Conservation (phyloP, 2,888 invertebrate species). For the Cerastis leucographa region DNA sequence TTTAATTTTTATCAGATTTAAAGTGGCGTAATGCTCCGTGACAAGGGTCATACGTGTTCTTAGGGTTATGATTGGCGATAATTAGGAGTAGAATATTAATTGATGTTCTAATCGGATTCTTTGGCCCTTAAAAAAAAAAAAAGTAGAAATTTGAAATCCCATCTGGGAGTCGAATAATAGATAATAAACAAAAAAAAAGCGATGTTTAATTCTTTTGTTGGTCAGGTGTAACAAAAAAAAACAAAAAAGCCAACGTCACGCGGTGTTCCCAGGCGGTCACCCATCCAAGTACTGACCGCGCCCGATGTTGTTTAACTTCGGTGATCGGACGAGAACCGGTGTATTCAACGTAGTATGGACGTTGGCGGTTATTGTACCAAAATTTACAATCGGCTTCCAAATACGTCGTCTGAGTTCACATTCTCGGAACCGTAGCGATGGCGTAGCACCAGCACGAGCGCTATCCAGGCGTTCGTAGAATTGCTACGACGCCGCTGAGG, state of each 20-base stretch:
- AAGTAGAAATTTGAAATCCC: background rate
- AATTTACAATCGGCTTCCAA: background rate
- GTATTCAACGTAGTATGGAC: conserved; percentile 10
- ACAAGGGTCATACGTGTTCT: conserved; percentile 72
- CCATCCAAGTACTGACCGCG: conserved; percentile 83
- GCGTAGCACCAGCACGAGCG: background rate
- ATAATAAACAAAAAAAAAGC: background rate
- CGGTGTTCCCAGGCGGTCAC: conserved; percentile 83
- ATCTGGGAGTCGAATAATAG: too few relatives aligned
- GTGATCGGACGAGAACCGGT: conserved; percentile 51
- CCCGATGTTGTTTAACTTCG: conserved; percentile 78
- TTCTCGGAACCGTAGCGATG: background rate
- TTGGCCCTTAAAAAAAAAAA: background rate
- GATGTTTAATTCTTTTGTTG: background rate
- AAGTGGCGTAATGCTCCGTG: conserved; percentile 70
- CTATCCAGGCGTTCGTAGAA: background rate
- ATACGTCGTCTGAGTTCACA: background rate
- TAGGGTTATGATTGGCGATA: conserved; percentile 29
- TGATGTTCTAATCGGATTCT: conserved; percentile 1
- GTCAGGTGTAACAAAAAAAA: background rate
- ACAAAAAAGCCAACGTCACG: conserved; percentile 72
- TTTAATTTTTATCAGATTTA: conserved; percentile 76
- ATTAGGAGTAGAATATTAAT: conserved; percentile 24
- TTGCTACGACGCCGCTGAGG: background rate
- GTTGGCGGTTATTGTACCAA: rapidly evolving